phyloP scores from a whole-genome alignment of 2,888 invertebrate genomes.

The Sclerodermus sp. region DNA sequence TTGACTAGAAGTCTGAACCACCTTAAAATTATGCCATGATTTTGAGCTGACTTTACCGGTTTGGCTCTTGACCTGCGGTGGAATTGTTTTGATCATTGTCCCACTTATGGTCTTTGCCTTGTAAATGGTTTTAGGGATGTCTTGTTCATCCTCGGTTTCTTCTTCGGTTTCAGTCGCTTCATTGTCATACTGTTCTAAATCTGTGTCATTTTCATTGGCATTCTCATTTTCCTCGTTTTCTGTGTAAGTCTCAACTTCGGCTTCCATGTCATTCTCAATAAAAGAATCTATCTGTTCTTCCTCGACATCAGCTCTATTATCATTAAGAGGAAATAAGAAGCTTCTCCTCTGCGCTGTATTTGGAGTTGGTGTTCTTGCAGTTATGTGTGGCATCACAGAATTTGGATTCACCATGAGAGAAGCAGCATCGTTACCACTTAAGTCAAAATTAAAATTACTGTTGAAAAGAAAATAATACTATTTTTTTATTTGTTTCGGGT shows the following conservation, averaged over 20 bases:
- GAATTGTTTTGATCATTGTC: slow-evolving; percentile 36
- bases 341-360: too few species aligned
- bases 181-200: slow-evolving; percentile 33
- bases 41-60: slow-evolving; percentile 36
- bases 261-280: too few species aligned
- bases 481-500: too few species aligned
- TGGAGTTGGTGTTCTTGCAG: too few species aligned
- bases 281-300: too few species aligned
- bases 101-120: slow-evolving; percentile 6
- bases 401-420: slow-evolving; percentile 89
- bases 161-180: slow-evolving; percentile 62
- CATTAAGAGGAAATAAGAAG: too few species aligned
- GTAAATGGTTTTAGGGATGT: neutral
- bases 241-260: slow-evolving; percentile 37
- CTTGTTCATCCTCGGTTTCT: slow-evolving; percentile 44
- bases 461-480: slow-evolving; percentile 22
- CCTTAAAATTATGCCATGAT: slow-evolving; percentile 51
- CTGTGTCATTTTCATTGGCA: slow-evolving; percentile 36
- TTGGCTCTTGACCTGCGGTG: slow-evolving; percentile 37
- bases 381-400: slow-evolving; percentile 81
- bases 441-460: slow-evolving; percentile 68
- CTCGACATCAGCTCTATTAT: too few species aligned
- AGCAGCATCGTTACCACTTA: slow-evolving; percentile 71
- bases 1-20: slow-evolving; percentile 39
- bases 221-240: slow-evolving; percentile 36